phyloP scores from a whole-genome alignment of 2,888 invertebrate species.

The Agrilus biguttatus region DNA sequence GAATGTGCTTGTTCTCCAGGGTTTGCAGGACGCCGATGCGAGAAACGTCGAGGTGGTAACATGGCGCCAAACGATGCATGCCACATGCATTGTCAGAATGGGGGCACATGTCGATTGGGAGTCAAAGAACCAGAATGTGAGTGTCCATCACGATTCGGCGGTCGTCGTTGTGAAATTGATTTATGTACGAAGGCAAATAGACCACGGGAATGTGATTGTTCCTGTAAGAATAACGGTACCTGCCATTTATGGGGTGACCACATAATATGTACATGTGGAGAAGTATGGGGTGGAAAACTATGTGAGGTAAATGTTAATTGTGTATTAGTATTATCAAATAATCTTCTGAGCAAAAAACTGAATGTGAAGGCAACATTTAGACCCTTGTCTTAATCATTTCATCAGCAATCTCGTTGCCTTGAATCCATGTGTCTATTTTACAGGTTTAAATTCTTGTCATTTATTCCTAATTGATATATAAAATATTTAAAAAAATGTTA shows the following conservation, averaged over 20 bases:
- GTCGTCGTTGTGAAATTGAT: conserved; percentile 37
- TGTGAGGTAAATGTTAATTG: conserved; percentile 32
- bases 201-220: conserved; percentile 11
- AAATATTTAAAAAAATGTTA: too few species aligned
- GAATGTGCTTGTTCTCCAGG: conserved; percentile 31
- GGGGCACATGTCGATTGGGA: conserved; percentile 33
- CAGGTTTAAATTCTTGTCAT: too few species aligned
- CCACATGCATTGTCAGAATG: conserved; percentile 41
- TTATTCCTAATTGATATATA: too few species aligned
- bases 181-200: conserved; percentile 32
- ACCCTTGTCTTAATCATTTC: too few species aligned
- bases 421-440: too few species aligned
- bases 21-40: conserved; percentile 43
- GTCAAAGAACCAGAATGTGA: conserved; percentile 30
- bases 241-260: conserved; percentile 28
- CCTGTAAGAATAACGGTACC: conserved; percentile 17
- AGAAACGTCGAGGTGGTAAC: conserved; percentile 20
- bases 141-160: conserved; percentile 32
- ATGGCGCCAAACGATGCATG: conserved; percentile 30
- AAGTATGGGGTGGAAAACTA: conserved; percentile 38
- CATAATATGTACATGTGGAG: conserved; percentile 39
- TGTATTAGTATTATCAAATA: background rate
- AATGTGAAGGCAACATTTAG: too few species aligned
- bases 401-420: too few species aligned
- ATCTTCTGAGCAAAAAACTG: too few species aligned